phyloP scores from a whole-genome alignment of 2,888 invertebrate species.

The Thereva nobilitata region DNA sequence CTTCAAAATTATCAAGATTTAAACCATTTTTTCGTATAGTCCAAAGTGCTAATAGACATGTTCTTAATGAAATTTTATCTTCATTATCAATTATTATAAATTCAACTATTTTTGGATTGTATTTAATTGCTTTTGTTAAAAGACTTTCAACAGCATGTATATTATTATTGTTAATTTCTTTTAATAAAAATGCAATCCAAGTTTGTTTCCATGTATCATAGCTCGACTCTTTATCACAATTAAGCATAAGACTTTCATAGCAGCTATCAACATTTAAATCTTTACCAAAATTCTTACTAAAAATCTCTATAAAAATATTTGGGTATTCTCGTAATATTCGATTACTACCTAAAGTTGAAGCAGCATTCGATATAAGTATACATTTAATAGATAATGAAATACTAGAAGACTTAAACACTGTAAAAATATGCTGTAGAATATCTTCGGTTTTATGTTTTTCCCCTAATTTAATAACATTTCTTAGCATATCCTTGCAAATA shows the following conservation, averaged over 20 bases:
- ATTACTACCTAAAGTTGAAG: constrained; percentile 48
- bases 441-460: constrained; percentile 46
- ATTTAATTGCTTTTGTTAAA: constrained; percentile 51
- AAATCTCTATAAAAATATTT: constrained; percentile 46
- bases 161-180: constrained; percentile 44
- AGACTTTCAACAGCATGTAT: constrained; percentile 49
- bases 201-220: constrained; percentile 58
- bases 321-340: constrained; percentile 46
- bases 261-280: constrained; percentile 61
- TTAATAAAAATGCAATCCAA: constrained; percentile 59
- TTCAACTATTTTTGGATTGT: constrained; percentile 39
- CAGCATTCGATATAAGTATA: constrained; percentile 49
- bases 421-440: constrained; percentile 48
- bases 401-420: constrained; percentile 46
- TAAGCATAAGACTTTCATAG: constrained; percentile 62
- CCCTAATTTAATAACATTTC: constrained; percentile 57
- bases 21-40: constrained; percentile 59
- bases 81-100: constrained; percentile 28
- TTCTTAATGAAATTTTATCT: constrained; percentile 48
- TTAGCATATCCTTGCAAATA: constrained; percentile 61
- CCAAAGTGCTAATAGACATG: constrained; percentile 54
- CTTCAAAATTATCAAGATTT: constrained; percentile 47
- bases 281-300: constrained; percentile 47
- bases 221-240: constrained; percentile 55
- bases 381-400: constrained; percentile 49